Evolutionary conservation across 1,140 invertebrate species (phyloP).

Genomic region (Reticulitermes speratus): DNA sequence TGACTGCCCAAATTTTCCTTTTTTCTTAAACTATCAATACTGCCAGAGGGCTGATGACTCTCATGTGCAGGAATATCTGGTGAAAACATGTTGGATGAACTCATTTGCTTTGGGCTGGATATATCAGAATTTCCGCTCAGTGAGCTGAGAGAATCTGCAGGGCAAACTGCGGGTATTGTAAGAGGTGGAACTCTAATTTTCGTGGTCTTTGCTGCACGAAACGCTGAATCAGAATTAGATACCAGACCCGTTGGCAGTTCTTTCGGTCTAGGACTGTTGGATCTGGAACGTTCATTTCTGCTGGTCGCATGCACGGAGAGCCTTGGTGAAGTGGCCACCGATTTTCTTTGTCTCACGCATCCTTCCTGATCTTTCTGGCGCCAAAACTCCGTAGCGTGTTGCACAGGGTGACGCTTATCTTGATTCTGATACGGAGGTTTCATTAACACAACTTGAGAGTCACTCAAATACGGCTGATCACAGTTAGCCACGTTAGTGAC

Average conservation of each 20-base stretch:
- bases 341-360: conserved; percentile 20
- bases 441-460: conserved; percentile 48
- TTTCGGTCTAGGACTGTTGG: conserved; percentile 36
- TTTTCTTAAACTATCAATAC: conserved; percentile 44
- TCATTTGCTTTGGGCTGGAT: conserved; percentile 37
- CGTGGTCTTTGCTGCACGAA: neutral
- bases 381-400: conserved; percentile 54
- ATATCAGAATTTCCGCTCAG: conserved; percentile 41
- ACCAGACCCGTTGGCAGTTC: neutral
- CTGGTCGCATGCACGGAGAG: conserved; percentile 1
- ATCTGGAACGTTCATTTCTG: conserved; percentile 36
- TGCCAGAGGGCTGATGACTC: conserved; percentile 30
- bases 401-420: neutral
- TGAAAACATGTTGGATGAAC: conserved; percentile 26
- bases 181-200: conserved; percentile 10
- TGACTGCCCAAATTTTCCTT: conserved; percentile 39
- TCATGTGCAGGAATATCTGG: conserved; percentile 26
- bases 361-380: conserved; percentile 57
- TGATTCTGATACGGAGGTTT: conserved; percentile 35
- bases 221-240: neutral
- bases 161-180: neutral
- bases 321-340: conserved; percentile 17
- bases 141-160: conserved; percentile 43
- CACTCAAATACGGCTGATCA: conserved; percentile 52
- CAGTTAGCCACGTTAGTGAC: conserved; percentile 41